Evolutionary conservation across 2,113 vertebrate genomes (phyloP).

Genomic region (Phylloscopus trochilus): DNA sequence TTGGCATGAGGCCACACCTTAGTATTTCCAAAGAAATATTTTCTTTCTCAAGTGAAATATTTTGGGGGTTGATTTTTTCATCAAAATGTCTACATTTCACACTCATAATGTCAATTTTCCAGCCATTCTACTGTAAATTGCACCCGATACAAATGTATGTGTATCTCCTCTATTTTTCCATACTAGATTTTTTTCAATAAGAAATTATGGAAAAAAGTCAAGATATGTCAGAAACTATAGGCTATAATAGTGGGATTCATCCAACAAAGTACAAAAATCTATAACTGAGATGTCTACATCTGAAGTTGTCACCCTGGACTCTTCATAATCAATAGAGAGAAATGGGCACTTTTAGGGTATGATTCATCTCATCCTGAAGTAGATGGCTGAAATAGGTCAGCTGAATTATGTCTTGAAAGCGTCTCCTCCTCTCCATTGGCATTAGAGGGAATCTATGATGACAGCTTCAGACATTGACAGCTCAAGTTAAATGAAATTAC

Average conservation of each 20-base stretch:
- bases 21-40: slow-evolving; percentile 4
- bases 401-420: slow-evolving; percentile 29
- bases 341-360: background rate
- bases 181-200: slow-evolving; percentile 18
- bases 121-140: slow-evolving; percentile 7
- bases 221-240: slow-evolving; percentile 36
- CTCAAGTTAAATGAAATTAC: slow-evolving; percentile 5
- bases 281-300: slow-evolving; percentile 19
- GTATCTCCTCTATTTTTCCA: background rate
- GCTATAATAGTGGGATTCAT: slow-evolving; percentile 14
- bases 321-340: slow-evolving; percentile 51
- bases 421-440: background rate
- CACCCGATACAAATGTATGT: background rate
- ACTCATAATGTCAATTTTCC: slow-evolving; percentile 12
- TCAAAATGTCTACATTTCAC: slow-evolving; percentile 35
- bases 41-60: background rate
- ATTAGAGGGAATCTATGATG: background rate
- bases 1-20: background rate
- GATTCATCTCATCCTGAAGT: slow-evolving; percentile 29
- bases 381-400: slow-evolving; percentile 39
- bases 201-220: slow-evolving; percentile 36
- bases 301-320: background rate
- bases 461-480: background rate
- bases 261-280: slow-evolving; percentile 32
- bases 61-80: background rate